Evolutionary conservation across 2,113 vertebrate genomes (phyloP).

Genomic region (Notiomystis cincta): DNA sequence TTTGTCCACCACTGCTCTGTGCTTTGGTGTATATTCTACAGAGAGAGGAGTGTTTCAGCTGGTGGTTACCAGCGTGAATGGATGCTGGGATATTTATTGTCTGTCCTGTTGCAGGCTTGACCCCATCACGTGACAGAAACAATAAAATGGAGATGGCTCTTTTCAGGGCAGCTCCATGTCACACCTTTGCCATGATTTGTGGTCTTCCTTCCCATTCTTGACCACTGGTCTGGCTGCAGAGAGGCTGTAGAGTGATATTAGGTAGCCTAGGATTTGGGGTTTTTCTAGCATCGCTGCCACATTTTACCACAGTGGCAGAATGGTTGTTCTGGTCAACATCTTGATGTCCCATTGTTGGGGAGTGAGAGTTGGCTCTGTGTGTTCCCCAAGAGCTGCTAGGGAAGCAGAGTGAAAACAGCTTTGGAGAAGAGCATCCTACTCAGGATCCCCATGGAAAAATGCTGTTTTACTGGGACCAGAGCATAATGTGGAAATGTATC

Average conservation of each 20-base stretch:
- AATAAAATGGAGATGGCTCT: neutral
- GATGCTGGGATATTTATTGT: neutral
- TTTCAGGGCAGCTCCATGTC: neutral
- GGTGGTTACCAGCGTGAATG: neutral
- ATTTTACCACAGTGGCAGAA: neutral
- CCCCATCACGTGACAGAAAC: neutral
- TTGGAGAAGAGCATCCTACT: neutral
- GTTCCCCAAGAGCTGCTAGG: neutral
- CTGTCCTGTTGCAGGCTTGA: neutral
- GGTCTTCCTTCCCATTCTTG: neutral
- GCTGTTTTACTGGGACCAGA: neutral
- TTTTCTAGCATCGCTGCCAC: neutral
- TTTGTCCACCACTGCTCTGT: neutral
- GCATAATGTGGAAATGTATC: neutral
- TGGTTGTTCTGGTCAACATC: neutral
- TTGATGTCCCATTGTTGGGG: neutral
- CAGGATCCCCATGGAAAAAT: neutral
- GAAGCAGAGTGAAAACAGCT: neutral
- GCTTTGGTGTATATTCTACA: neutral
- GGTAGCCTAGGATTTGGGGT: neutral
- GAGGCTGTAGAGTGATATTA: neutral
- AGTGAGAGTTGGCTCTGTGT: neutral
- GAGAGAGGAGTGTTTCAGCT: neutral
- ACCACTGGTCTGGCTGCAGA: neutral
- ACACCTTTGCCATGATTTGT: neutral